These are phyloP conservation scores for Criorhina ranunculi DNA, from an alignment of 2,888 invertebrate genomes.

Conservation along the genomic window DNA sequence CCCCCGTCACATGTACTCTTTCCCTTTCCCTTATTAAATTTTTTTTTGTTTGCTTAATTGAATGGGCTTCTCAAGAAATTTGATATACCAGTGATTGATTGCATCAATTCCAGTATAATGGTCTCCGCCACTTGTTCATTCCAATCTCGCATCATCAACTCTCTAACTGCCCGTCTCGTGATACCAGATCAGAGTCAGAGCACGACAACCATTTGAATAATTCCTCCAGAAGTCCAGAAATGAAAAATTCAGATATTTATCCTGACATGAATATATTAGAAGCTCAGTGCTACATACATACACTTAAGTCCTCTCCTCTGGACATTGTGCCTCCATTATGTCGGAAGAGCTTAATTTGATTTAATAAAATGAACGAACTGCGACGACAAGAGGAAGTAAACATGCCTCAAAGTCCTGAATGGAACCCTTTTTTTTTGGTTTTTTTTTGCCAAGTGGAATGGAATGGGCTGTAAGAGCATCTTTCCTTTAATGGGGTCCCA, in stretches of 20 bases:
- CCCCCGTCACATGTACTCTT: background rate
- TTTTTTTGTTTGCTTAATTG: slow-evolving; percentile 54
- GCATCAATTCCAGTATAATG: slow-evolving; percentile 56
- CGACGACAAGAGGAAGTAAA: slow-evolving; percentile 15
- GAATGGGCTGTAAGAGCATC: slow-evolving; percentile 33
- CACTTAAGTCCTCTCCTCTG: slow-evolving; percentile 1
- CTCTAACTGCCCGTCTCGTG: background rate
- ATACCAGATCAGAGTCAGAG: slow-evolving; percentile 1
- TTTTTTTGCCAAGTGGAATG: background rate
- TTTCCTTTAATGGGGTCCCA: slow-evolving; percentile 46
- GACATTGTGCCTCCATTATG: slow-evolving; percentile 36
- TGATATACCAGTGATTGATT: slow-evolving; percentile 69
- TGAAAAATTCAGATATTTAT: slow-evolving; percentile 70
- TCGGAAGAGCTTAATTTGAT: slow-evolving; percentile 62
- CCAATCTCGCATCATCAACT: slow-evolving; percentile 56
- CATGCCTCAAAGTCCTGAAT: slow-evolving; percentile 13
- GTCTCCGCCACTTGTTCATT: slow-evolving; percentile 55
- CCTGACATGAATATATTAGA: slow-evolving; percentile 60
- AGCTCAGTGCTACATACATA: slow-evolving; percentile 10
- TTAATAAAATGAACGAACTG: slow-evolving; percentile 57
- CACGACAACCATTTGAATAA: slow-evolving; percentile 62
- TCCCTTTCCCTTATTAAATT: too few species aligned
- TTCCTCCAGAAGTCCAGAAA: slow-evolving; percentile 57
- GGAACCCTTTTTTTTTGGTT: slow-evolving; percentile 43
- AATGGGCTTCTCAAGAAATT: slow-evolving; percentile 51